These are phyloP conservation scores for Drosophila mayaguana DNA, from an alignment of 2,888 invertebrate species.

Conservation along the genomic window DNA sequence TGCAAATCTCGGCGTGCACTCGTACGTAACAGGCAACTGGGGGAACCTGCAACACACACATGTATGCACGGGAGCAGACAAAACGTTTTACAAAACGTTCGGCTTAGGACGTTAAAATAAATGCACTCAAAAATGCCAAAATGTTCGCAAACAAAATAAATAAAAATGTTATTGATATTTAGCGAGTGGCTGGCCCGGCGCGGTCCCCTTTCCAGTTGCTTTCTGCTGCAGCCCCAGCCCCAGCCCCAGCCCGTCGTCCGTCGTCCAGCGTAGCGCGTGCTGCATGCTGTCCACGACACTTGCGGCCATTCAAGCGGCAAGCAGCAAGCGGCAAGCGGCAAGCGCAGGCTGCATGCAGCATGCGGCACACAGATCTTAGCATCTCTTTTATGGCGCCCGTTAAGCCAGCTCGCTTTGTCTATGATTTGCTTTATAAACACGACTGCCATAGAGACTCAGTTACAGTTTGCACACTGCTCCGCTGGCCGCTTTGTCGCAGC, in stretches of 20 bases:
- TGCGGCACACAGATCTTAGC: conserved; percentile 31
- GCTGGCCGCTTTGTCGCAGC: conserved; percentile 23
- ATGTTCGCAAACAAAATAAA: conserved; percentile 80
- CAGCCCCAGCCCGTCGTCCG: background rate
- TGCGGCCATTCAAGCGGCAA: conserved; percentile 64
- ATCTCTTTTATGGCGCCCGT: conserved; percentile 67
- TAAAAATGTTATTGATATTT: conserved; percentile 79
- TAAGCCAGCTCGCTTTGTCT: conserved; percentile 64
- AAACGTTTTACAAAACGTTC: conserved; percentile 77
- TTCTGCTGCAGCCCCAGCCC: background rate
- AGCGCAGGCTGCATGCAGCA: conserved; percentile 24
- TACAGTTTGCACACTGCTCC: conserved; percentile 24
- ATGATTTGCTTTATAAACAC: conserved; percentile 75
- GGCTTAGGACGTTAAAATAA: conserved; percentile 76
- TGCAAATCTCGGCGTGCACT: conserved; percentile 75
- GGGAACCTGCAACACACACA: conserved; percentile 15
- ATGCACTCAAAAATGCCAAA: conserved; percentile 80
- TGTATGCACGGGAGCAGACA: conserved; percentile 49
- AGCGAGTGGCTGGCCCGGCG: conserved; percentile 55
- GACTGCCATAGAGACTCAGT: conserved; percentile 30
- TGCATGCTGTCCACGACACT: conserved; percentile 70
- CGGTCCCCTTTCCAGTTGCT: conserved; percentile 10
- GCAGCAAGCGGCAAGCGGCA: conserved; percentile 30
- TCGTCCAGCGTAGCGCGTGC: conserved; percentile 58
- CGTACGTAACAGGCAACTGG: conserved; percentile 62